Evolutionary conservation across 1,140 invertebrate genomes (phyloP).

Genomic region (Aleiodes sp.): DNA sequence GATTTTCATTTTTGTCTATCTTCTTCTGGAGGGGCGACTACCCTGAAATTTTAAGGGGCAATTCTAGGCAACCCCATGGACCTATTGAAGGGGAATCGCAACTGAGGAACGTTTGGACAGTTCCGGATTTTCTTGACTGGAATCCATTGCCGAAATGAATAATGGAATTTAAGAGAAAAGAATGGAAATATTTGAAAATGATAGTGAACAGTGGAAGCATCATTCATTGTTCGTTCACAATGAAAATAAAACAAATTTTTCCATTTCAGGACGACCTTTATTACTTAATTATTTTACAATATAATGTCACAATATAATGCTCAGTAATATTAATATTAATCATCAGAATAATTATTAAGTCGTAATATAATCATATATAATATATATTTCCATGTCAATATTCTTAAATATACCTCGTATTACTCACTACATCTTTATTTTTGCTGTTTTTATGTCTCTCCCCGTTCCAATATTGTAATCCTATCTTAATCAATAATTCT

Average conservation of each 20-base stretch:
- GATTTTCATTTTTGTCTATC: no score
- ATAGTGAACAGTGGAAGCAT: no score
- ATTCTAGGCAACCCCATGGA: no score
- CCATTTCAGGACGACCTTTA: constrained; percentile 61
- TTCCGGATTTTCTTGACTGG: no score
- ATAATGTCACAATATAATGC: constrained; percentile 60
- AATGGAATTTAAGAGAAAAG: no score
- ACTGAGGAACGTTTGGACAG: no score
- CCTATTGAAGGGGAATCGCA: no score
- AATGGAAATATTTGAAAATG: no score
- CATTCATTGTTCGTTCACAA: no score
- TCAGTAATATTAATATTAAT: constrained; percentile 60
- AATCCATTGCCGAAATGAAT: no score
- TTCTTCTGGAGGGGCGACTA: no score
- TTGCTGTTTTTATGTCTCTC: constrained; percentile 7
- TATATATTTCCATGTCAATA: constrained; percentile 41
- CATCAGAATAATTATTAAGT: constrained; percentile 55
- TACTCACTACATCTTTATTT: constrained; percentile 55
- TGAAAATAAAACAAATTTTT: not conserved
- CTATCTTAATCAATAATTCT: constrained; percentile 47
- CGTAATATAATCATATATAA: constrained; percentile 54
- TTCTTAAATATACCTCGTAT: constrained; percentile 47
- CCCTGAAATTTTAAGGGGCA: no score
- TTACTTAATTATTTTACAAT: constrained; percentile 60
- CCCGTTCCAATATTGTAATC: constrained; percentile 15